phyloP scores from a whole-genome alignment of 2,888 invertebrate species.

The Conus canariensis region DNA sequence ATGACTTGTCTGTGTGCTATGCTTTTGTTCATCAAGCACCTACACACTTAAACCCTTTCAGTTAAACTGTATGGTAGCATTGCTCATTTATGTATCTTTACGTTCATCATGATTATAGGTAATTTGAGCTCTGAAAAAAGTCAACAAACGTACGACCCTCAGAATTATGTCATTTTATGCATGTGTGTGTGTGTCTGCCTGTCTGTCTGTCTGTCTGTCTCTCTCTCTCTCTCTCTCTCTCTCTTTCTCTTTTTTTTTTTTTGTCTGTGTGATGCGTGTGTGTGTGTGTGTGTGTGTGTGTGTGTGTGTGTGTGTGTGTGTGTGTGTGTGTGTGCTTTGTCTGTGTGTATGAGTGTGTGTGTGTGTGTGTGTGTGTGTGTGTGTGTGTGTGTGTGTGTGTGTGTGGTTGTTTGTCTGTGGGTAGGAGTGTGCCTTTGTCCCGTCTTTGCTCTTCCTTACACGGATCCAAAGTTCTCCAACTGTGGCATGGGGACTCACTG shows the following conservation, averaged over 20 bases:
- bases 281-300: no score
- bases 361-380: no score
- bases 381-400: not conserved
- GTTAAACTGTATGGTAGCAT: not conserved
- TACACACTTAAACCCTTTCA: not conserved
- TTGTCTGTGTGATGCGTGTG: not conserved
- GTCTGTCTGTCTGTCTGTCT: not conserved
- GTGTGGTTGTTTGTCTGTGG: not conserved
- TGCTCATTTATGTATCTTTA: no score
- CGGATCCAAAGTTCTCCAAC: no score
- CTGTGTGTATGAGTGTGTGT: no score
- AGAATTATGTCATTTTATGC: not conserved
- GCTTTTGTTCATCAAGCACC: not conserved
- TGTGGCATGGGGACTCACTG: no score
- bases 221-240: slow-evolving; percentile 9
- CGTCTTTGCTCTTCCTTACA: no score
- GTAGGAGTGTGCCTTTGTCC: no score
- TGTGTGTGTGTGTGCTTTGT: not conserved
- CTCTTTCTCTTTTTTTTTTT: not conserved
- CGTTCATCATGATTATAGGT: no score
- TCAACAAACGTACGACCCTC: no score
- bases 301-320: not conserved
- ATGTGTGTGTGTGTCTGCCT: slow-evolving; percentile 22
- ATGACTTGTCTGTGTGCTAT: no score
- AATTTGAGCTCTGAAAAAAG: no score